These are phyloP conservation scores for Ameiurus melas DNA, from an alignment of 2,113 vertebrate genomes.

Conservation along the genomic window DNA sequence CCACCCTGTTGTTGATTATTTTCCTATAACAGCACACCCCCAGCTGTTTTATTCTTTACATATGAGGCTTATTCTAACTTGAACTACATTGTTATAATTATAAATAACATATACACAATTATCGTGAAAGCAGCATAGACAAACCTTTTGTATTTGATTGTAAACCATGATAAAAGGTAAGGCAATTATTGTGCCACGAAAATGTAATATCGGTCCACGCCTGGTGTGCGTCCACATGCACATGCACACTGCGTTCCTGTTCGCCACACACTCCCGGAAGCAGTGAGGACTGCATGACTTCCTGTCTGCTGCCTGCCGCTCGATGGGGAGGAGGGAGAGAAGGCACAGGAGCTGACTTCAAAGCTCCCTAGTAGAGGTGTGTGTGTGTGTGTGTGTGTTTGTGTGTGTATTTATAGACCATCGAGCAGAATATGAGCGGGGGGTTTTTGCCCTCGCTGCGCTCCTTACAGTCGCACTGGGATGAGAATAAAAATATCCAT, in stretches of 20 bases:
- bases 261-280: conserved; percentile 60
- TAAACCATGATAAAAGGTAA: not conserved
- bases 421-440: conserved; percentile 36
- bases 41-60: not conserved
- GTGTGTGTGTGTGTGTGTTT: conserved; percentile 20
- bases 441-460: conserved; percentile 33
- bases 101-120: not conserved
- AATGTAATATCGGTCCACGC: not conserved
- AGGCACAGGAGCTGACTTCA: conserved; percentile 38
- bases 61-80: not conserved
- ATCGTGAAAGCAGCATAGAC: not conserved
- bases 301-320: conserved; percentile 57
- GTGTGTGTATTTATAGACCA: conserved; percentile 48
- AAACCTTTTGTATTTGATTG: not conserved
- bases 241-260: not conserved
- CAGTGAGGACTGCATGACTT: conserved; percentile 64
- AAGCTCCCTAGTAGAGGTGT: conserved; percentile 36
- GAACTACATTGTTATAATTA: not conserved
- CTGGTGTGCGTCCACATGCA: conserved; percentile 1
- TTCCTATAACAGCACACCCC: not conserved
- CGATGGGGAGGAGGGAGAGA: conserved; percentile 16
- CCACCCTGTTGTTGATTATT: not conserved
- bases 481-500: conserved; percentile 35
- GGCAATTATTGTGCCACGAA: not conserved
- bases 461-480: conserved; percentile 12